Percentiles rank a stretch among this genome's conserved stretches.
phyloP scores from a whole-genome alignment of 2,888 invertebrate species.

The Campoplex capitator region DNA sequence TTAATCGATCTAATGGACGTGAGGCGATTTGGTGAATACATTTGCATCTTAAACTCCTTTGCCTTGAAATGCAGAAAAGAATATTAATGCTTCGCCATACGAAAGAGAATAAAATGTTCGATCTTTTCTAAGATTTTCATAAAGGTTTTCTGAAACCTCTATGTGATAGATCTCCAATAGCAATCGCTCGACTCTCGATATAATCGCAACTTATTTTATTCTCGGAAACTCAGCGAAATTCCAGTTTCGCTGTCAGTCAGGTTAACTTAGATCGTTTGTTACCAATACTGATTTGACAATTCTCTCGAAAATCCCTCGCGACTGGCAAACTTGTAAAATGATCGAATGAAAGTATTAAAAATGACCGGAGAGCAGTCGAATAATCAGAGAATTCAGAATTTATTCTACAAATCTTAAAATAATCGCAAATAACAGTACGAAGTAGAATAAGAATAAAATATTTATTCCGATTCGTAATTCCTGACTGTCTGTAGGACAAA shows the following conservation, averaged over 20 bases:
- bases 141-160: neutral
- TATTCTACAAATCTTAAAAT: neutral
- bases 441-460: neutral
- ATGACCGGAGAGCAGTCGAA: neutral
- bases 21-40: conserved; percentile 26
- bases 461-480: neutral
- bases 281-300: neutral
- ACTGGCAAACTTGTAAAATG: neutral
- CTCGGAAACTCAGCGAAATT: neutral
- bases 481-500: too few species aligned
- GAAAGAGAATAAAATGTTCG: neutral
- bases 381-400: neutral
- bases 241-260: neutral
- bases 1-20: conserved; percentile 3
- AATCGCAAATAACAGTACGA: neutral
- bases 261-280: neutral
- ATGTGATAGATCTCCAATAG: neutral
- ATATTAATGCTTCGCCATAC: neutral
- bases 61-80: neutral
- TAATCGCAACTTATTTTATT: conserved; percentile 19
- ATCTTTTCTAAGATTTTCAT: neutral
- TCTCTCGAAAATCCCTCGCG: neutral
- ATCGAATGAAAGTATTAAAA: neutral
- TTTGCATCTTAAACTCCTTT: conserved; percentile 29
- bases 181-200: neutral